Conservation (phyloP, 2,797 vertebrate species). For the Todus mexicanus region DNA sequence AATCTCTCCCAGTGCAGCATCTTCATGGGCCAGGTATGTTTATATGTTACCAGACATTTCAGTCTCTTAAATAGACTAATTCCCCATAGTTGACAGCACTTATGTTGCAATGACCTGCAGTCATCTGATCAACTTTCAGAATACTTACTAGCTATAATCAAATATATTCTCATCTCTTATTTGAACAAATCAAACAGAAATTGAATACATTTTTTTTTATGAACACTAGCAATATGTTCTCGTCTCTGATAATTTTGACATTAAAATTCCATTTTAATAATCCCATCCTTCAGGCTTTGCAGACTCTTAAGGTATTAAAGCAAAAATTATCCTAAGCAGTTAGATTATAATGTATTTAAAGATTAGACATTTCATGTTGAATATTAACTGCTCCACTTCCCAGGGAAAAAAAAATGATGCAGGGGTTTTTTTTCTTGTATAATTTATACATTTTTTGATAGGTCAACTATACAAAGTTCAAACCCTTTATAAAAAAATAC, state of each 20-base stretch:
- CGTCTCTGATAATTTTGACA: slow-evolving; percentile 96
- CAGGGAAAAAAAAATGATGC: slow-evolving; percentile 79
- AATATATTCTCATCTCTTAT: slow-evolving; percentile 80
- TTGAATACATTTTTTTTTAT: slow-evolving; percentile 82
- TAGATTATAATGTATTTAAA: slow-evolving; percentile 93
- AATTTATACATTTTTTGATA: slow-evolving; percentile 73
- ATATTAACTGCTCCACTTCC: slow-evolving; percentile 93
- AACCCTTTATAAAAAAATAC: slow-evolving; percentile 22
- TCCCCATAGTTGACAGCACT: slow-evolving; percentile 61
- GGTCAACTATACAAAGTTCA: slow-evolving; percentile 58
- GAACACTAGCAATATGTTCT: slow-evolving; percentile 87
- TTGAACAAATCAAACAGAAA: slow-evolving; percentile 80
- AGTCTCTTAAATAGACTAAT: slow-evolving; percentile 63
- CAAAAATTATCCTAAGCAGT: slow-evolving; percentile 98
- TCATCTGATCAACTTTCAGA: slow-evolving; percentile 77
- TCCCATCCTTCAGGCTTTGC: slow-evolving; percentile 99
- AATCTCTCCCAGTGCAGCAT: not conserved
- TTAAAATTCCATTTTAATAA: slow-evolving; percentile 98
- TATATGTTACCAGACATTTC: slow-evolving; percentile 12
- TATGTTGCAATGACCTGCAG: slow-evolving; percentile 72
- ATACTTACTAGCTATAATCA: slow-evolving; percentile 77
- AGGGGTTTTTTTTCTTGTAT: slow-evolving; percentile 51
- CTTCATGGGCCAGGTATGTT: slow-evolving; percentile 47
- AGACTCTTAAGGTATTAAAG: slow-evolving; percentile 99
- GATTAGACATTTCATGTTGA: slow-evolving; percentile 95